phyloP scores from a whole-genome alignment of 2,113 vertebrate species.

The Columbina picui region DNA sequence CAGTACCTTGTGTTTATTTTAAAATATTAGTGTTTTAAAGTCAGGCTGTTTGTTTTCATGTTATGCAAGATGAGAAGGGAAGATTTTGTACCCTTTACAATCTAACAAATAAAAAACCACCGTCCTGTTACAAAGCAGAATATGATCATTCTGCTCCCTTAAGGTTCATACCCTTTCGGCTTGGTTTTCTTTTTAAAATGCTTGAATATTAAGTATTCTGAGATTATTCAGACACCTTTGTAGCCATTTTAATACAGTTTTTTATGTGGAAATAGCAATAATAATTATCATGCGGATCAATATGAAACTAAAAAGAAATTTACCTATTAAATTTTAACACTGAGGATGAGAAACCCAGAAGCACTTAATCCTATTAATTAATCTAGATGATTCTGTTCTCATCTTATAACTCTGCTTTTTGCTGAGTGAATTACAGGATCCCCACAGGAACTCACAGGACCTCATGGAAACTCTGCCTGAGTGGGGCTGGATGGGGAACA shows the following conservation, averaged over 20 bases:
- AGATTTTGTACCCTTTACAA: not conserved
- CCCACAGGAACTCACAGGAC: not conserved
- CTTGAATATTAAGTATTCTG: not conserved
- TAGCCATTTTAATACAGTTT: not conserved
- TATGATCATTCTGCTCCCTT: not conserved
- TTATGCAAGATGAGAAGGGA: not conserved
- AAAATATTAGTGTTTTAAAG: not conserved
- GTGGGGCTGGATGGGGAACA: not conserved
- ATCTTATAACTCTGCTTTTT: not conserved
- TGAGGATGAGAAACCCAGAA: not conserved
- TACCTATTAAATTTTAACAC: not conserved
- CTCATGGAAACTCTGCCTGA: rapidly evolving
- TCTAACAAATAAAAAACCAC: not conserved
- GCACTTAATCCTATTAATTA: slow-evolving; percentile 3
- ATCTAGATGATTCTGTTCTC: not conserved
- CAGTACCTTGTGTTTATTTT: not conserved
- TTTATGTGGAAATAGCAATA: not conserved
- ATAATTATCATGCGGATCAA: not conserved
- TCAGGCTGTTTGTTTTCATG: not conserved
- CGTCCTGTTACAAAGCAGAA: not conserved
- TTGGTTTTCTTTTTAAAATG: not conserved
- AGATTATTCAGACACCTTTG: not conserved
- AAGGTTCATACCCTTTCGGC: not conserved
- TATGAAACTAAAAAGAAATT: slow-evolving; percentile 29
- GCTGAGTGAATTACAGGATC: not conserved